Percentiles rank a stretch among this genome's conserved stretches.
Conservation (phyloP, 37 sponge, comb jelly and placozoan genomes). For the Bolinopsis microptera region DNA sequence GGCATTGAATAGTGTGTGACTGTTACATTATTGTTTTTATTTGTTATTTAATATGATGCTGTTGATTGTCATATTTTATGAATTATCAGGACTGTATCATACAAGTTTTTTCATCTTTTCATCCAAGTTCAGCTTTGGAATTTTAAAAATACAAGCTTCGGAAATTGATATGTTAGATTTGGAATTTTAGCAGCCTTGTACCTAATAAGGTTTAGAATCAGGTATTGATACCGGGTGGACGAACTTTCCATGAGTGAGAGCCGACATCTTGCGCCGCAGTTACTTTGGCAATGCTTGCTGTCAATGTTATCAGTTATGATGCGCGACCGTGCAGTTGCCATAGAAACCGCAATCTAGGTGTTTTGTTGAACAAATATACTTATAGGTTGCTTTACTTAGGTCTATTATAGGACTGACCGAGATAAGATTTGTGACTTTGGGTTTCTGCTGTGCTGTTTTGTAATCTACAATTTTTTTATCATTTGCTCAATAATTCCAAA, state of each 20-base stretch:
- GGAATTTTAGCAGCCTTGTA: neutral
- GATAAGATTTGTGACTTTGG: neutral
- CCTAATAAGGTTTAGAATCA: conserved; percentile 53
- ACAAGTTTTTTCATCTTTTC: too few relatives aligned
- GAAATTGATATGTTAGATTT: too few relatives aligned
- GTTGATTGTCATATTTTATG: neutral
- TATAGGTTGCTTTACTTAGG: too few relatives aligned
- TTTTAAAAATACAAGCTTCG: neutral
- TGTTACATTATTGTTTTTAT: conserved; percentile 1
- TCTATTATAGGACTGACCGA: neutral
- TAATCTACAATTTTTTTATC: neutral
- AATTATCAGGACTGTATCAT: neutral
- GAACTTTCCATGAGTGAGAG: conserved; percentile 28
- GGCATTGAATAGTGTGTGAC: neutral
- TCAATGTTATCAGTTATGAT: too few relatives aligned
- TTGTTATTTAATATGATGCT: conserved; percentile 26
- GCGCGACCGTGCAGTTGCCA: neutral
- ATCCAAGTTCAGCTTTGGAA: neutral
- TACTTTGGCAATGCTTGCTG: neutral
- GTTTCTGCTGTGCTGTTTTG: neutral
- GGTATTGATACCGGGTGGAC: conserved; percentile 62
- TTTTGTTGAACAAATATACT: neutral
- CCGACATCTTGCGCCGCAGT: neutral
- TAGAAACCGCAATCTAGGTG: neutral
- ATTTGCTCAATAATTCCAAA: neutral